Conservation (phyloP, 2,113 vertebrate genomes). For the Chaetura pelagica region DNA sequence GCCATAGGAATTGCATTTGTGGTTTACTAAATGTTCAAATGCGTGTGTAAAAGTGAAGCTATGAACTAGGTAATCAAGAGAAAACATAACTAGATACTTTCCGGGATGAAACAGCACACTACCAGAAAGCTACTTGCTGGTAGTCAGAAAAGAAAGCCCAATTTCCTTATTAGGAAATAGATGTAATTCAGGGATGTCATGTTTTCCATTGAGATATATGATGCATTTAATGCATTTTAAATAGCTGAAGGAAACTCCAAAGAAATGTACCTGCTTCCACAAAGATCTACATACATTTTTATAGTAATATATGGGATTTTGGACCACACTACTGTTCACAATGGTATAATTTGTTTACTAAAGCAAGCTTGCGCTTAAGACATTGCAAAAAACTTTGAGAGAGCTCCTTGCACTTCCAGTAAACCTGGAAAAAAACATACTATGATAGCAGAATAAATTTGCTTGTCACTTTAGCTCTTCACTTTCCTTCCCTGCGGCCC, state of each 20-base stretch:
- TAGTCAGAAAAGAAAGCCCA: not conserved
- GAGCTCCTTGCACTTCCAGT: not conserved
- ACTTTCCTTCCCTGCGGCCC: not conserved
- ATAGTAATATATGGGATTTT: not conserved
- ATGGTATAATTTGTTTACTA: not conserved
- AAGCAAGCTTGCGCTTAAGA: not conserved
- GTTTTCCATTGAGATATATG: not conserved
- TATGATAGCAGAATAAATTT: not conserved
- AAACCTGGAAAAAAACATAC: not conserved
- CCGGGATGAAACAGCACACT: not conserved
- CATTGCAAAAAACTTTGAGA: not conserved
- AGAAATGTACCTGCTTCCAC: not conserved
- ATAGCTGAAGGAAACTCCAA: not conserved
- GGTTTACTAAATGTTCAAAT: not conserved
- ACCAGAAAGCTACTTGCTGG: not conserved
- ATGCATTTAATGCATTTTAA: slow-evolving; percentile 10
- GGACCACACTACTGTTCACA: not conserved
- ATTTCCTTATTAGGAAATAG: slow-evolving; percentile 30
- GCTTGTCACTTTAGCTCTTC: not conserved
- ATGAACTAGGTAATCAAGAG: not conserved
- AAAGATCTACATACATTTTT: not conserved
- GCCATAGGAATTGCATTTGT: not conserved
- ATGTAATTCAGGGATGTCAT: not conserved
- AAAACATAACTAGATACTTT: not conserved
- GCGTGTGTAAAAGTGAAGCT: not conserved